phyloP scores from a whole-genome alignment of 1,140 invertebrate species.

The Notospermus geniculatus region DNA sequence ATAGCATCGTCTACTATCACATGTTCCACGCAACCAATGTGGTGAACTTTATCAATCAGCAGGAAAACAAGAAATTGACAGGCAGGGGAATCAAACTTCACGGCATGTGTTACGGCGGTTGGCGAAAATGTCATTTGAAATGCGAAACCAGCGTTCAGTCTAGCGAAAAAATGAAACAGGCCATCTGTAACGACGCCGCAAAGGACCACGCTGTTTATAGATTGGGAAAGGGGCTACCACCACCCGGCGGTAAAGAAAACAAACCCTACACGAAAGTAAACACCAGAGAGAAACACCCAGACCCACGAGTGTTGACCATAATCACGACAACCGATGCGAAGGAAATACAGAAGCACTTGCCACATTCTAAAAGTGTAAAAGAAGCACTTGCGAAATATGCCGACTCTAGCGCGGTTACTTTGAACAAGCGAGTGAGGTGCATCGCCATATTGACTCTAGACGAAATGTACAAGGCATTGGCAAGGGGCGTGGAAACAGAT shows the following conservation, averaged over 20 bases:
- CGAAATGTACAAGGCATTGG: slow-evolving; percentile 3
- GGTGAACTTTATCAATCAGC: slow-evolving; percentile 8
- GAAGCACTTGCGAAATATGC: slow-evolving; percentile 1
- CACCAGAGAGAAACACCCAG: slow-evolving; percentile 8
- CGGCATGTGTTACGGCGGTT: slow-evolving; percentile 10
- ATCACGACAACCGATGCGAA: slow-evolving; percentile 5
- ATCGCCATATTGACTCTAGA: slow-evolving; percentile 6
- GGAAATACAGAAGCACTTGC: slow-evolving; percentile 8
- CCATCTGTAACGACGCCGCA: slow-evolving; percentile 6
- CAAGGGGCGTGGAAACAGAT: neutral
- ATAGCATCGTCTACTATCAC: neutral
- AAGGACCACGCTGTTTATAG: neutral
- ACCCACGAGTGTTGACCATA: slow-evolving; percentile 6
- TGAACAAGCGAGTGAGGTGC: slow-evolving; percentile 9
- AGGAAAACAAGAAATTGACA: slow-evolving; percentile 9
- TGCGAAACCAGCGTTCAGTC: slow-evolving; percentile 10
- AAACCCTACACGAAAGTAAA: slow-evolving; percentile 7
- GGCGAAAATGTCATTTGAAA: slow-evolving; percentile 9
- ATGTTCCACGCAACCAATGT: slow-evolving; percentile 8
- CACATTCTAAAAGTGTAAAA: slow-evolving; percentile 4
- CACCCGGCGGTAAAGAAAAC: slow-evolving; percentile 6
- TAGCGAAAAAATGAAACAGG: slow-evolving; percentile 10
- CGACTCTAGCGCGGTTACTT: neutral
- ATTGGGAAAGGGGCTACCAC: slow-evolving; percentile 1
- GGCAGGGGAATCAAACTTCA: slow-evolving; percentile 6